Evolutionary conservation across 2,888 invertebrate genomes (phyloP).

Genomic region (Ellobium chinense): DNA sequence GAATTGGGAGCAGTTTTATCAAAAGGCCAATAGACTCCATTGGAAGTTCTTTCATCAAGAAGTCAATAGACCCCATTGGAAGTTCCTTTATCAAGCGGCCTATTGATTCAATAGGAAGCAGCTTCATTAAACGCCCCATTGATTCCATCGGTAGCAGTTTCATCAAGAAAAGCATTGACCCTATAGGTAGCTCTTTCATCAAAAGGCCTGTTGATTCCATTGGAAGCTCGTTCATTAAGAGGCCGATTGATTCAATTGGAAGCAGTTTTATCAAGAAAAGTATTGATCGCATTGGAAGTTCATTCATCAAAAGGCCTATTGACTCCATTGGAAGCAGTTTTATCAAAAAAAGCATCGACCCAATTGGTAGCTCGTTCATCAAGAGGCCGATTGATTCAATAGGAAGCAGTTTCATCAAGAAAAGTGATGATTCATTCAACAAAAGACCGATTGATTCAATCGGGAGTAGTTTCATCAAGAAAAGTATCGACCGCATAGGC

Average conservation of each 20-base stretch:
- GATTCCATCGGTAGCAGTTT: slow-evolving; percentile 33
- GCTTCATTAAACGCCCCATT: neutral
- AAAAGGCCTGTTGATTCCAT: neutral
- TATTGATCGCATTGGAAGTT: slow-evolving; percentile 11
- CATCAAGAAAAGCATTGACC: neutral
- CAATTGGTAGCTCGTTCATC: slow-evolving; percentile 5
- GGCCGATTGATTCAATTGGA: slow-evolving; percentile 12
- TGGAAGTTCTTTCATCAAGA: slow-evolving; percentile 19
- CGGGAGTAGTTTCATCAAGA: slow-evolving; percentile 17
- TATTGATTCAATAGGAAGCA: neutral
- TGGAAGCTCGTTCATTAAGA: slow-evolving; percentile 13
- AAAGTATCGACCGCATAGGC: neutral
- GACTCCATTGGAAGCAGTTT: slow-evolving; percentile 19
- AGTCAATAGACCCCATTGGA: neutral
- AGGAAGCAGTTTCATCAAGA: slow-evolving; percentile 15
- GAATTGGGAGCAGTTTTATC: slow-evolving; percentile 1
- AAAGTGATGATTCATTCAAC: neutral
- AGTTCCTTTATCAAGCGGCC: slow-evolving; percentile 1
- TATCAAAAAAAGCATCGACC: neutral
- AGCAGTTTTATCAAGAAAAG: neutral
- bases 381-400: slow-evolving; percentile 4
- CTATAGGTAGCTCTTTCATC: slow-evolving; percentile 16
- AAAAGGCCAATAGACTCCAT: slow-evolving; percentile 7
- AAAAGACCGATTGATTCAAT: slow-evolving; percentile 10
- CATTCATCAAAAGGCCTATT: neutral